Evolutionary conservation across 2,113 vertebrate species (phyloP).

Genomic region (Chlorodrepanis virens): DNA sequence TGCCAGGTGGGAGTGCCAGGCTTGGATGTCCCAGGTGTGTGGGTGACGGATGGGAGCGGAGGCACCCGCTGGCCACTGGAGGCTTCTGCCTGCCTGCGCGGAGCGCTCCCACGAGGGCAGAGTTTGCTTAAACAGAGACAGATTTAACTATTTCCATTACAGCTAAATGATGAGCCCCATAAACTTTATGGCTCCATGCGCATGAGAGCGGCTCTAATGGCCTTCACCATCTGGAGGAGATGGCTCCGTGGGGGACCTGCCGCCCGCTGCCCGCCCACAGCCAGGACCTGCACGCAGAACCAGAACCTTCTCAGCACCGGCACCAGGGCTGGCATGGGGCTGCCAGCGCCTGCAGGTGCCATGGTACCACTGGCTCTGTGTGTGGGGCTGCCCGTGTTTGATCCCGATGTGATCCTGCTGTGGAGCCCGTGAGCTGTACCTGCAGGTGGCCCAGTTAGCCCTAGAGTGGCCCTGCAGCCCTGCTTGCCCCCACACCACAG

Average conservation of each 20-base stretch:
- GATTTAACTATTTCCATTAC: conserved; percentile 74
- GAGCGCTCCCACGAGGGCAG: conserved; percentile 42
- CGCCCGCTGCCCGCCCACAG: background rate
- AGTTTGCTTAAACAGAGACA: conserved; percentile 71
- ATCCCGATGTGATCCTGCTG: rapidly evolving
- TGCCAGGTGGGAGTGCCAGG: background rate
- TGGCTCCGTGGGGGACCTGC: conserved; percentile 16
- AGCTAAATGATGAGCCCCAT: conserved; percentile 71
- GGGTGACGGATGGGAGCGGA: rapidly evolving
- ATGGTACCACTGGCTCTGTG: rapidly evolving
- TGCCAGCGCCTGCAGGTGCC: background rate
- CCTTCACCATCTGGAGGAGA: conserved; percentile 68
- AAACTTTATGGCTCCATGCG: conserved; percentile 64
- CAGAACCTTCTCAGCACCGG: background rate
- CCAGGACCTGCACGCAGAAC: background rate
- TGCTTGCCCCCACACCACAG: background rate
- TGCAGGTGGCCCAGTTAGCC: background rate
- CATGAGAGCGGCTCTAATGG: conserved; percentile 58
- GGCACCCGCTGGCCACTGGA: background rate
- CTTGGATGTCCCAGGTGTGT: background rate
- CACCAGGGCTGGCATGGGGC: rapidly evolving
- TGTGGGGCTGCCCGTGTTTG: background rate
- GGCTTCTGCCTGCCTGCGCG: background rate
- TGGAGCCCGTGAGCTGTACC: background rate
- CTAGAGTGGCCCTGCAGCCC: background rate